Percentiles rank a stretch among this genome's conserved stretches.
Conservation (phyloP, 2,113 vertebrate species). For the Numida meleagris region DNA sequence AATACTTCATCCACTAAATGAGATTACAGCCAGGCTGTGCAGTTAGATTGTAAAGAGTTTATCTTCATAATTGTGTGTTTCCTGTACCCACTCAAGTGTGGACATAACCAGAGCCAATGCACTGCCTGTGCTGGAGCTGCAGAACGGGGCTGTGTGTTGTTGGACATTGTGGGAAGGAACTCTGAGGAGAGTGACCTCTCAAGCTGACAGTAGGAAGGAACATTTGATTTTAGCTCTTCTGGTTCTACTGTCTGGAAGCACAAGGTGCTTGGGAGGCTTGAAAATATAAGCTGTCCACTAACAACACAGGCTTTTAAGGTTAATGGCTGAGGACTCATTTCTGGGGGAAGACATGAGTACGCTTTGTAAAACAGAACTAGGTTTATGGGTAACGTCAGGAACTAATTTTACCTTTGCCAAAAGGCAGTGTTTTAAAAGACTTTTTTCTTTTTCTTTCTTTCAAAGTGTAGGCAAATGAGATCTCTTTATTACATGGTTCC, state of each 20-base stretch:
- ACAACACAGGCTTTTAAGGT: neutral
- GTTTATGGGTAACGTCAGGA: neutral
- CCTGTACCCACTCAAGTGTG: neutral
- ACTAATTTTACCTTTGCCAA: neutral
- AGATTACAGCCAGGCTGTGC: neutral
- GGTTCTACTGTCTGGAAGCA: neutral
- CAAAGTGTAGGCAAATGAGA: neutral
- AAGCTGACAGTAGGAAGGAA: neutral
- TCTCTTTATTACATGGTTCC: neutral
- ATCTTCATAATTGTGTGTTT: neutral
- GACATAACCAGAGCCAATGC: neutral
- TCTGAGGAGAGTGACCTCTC: neutral
- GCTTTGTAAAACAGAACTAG: neutral
- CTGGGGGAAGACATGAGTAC: rapidly evolving
- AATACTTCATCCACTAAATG: neutral
- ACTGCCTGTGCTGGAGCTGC: neutral
- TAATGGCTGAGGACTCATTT: neutral
- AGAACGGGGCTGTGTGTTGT: neutral
- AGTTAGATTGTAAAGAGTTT: neutral
- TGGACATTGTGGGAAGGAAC: neutral
- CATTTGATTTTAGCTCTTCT: neutral
- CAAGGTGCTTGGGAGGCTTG: neutral
- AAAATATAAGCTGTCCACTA: neutral
- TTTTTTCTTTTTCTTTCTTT: neutral
- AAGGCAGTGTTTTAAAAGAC: neutral